Percentiles rank a stretch among this genome's conserved stretches.
phyloP scores from a whole-genome alignment of 2,888 invertebrate genomes.

The Panopea generosa region DNA sequence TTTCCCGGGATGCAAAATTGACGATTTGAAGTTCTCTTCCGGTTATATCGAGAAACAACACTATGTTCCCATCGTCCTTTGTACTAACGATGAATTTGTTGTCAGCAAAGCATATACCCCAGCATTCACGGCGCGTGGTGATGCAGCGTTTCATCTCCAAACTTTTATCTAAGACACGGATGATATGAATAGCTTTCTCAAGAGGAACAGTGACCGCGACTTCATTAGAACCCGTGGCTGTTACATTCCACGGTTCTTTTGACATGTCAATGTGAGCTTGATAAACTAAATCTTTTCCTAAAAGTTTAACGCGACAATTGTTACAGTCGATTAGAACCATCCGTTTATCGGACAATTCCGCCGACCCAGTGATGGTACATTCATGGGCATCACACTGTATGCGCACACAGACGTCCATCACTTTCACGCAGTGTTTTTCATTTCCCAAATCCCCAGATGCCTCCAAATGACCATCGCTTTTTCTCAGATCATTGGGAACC shows the following conservation, averaged over 20 bases:
- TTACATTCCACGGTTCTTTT: slow-evolving; percentile 59
- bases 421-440: slow-evolving; percentile 35
- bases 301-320: slow-evolving; percentile 53
- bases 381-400: slow-evolving; percentile 45
- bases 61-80: slow-evolving; percentile 57
- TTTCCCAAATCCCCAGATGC: too few species aligned
- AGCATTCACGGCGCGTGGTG: slow-evolving; percentile 54
- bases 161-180: slow-evolving; percentile 30
- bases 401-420: slow-evolving; percentile 36
- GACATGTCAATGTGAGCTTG: slow-evolving; percentile 50
- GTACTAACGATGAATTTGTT: slow-evolving; percentile 44
- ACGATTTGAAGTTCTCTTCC: slow-evolving; percentile 54
- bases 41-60: slow-evolving; percentile 51
- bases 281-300: slow-evolving; percentile 42
- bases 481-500: too few species aligned
- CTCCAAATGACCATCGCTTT: too few species aligned
- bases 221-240: slow-evolving; percentile 39
- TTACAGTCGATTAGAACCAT: slow-evolving; percentile 57
- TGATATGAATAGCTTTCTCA: slow-evolving; percentile 56
- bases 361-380: slow-evolving; percentile 57
- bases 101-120: slow-evolving; percentile 53
- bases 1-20: slow-evolving; percentile 57
- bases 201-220: slow-evolving; percentile 59
- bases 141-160: slow-evolving; percentile 43
- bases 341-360: slow-evolving; percentile 37